Base-by-base conservation (phyloP, 2,797 vertebrate genomes). In the Micromesistius poutassou region DNA sequence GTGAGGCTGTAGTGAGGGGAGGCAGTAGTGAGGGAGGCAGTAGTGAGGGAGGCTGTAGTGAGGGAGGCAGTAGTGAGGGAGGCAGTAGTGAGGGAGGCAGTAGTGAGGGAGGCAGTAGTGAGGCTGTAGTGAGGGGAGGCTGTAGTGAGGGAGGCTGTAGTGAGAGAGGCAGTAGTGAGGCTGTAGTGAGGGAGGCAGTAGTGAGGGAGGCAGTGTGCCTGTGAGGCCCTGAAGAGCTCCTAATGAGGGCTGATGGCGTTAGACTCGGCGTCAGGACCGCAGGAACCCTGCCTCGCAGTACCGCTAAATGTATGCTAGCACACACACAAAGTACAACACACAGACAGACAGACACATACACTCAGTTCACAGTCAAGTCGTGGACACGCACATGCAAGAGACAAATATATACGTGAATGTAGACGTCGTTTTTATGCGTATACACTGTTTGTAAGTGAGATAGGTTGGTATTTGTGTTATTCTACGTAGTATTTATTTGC, bases 241-340 rank as follows among this genome's bases (percentile, higher is more conserved):
- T 91, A 92, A 91, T 92, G 83, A 91, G 83, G 28, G 77, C 83
- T 92, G 90, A 91, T 91, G 86, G 78, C 46, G 82, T 91, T 86
- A 89, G 87, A 74, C 76, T 81, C 83, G 83, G 82, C 76, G 79
- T 85, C 79, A 35, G 76, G 77, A 83, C 75, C 28, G 81, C 66
- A 14, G 30, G 5, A 72, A 36, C 31, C 36, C 33, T 16, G 19
- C 25, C 62, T 66, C 14, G 16, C 75, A 76, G 83, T 72, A 16
- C 2, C 33, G 68, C 83, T 78, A 70, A 82, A 79, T 82, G 76
- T 75, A 42, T 74, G 79, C 50, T 80, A 77, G 71, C 30, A 74
- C 9, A 13, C 73, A 30, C 14, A 35, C 5, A 10, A 30, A 19
- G 10, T 72, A 30, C 71, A 31, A n/a, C 31, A 19, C 25, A 3